Conservation (phyloP, 2,888 invertebrate genomes). For the Eristalinus aeneus region DNA sequence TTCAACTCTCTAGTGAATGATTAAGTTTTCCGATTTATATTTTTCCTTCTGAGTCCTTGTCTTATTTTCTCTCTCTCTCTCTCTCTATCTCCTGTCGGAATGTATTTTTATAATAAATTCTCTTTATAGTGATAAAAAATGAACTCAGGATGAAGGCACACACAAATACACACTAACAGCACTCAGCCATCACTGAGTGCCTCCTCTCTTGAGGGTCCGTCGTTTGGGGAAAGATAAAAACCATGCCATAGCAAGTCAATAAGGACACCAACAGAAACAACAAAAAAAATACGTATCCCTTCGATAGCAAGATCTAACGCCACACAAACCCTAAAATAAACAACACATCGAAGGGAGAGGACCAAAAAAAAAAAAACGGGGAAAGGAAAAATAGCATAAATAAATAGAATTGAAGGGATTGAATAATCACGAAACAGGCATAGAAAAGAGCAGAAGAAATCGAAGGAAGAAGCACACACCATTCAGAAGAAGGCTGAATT, state of each 20-base stretch:
- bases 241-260: conserved; percentile 49
- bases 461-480: neutral
- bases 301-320: conserved; percentile 56
- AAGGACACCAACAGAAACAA: conserved; percentile 57
- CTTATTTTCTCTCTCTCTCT: neutral
- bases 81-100: no score
- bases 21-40: conserved; percentile 56
- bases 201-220: neutral
- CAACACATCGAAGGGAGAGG: conserved; percentile 50
- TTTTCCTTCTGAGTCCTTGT: neutral
- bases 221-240: conserved; percentile 51
- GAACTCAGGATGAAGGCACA: conserved; percentile 68
- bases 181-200: conserved; percentile 4
- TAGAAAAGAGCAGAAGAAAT: neutral
- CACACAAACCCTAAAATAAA: conserved; percentile 63
- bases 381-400: conserved; percentile 20
- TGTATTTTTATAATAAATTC: conserved; percentile 58
- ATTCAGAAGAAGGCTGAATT: conserved; percentile 43
- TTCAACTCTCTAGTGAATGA: conserved; percentile 46
- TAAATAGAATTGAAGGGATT: neutral
- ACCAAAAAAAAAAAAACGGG: conserved; percentile 33
- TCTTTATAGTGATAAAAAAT: conserved; percentile 67
- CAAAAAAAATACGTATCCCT: conserved; percentile 41
- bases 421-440: neutral
- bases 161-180: conserved; percentile 51